Conservation (phyloP, 2,888 invertebrate genomes). For the Yponomeuta sedellus region DNA sequence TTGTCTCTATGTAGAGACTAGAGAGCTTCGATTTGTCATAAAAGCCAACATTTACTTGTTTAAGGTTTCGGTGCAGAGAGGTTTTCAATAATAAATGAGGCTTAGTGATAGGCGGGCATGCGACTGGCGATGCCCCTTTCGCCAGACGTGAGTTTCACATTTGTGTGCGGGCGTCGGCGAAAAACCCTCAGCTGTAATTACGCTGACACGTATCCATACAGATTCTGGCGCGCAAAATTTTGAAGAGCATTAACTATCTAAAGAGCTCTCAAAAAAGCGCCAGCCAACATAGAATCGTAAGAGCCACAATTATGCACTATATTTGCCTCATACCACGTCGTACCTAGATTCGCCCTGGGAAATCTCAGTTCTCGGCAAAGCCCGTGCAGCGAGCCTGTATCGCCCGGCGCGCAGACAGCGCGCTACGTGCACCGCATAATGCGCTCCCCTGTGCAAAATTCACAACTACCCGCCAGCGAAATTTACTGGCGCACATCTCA, state of each 20-base stretch:
- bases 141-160: neutral
- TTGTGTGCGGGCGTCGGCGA: too few relatives aligned
- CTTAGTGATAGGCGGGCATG: constrained; percentile 49
- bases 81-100: constrained; percentile 67
- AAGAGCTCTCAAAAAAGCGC: too few relatives aligned
- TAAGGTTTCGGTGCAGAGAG: constrained; percentile 48
- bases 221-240: too few relatives aligned
- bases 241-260: too few relatives aligned
- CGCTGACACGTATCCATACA: too few relatives aligned
- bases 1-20: neutral
- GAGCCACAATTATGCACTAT: too few relatives aligned
- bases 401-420: constrained; percentile 55
- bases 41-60: constrained; percentile 34
- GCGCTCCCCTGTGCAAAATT: constrained; percentile 68
- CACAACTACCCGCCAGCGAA: constrained; percentile 67
- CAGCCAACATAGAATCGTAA: too few relatives aligned
- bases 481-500: constrained; percentile 69
- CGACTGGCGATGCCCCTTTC: neutral
- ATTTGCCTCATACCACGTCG: too few relatives aligned
- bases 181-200: too few relatives aligned
- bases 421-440: constrained; percentile 72
- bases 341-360: too few relatives aligned
- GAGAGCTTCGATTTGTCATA: constrained; percentile 39
- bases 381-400: constrained; percentile 32
- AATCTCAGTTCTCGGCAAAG: constrained; percentile 28